phyloP scores from a whole-genome alignment of 2,113 vertebrate species.

The Ahaetulla prasina region DNA sequence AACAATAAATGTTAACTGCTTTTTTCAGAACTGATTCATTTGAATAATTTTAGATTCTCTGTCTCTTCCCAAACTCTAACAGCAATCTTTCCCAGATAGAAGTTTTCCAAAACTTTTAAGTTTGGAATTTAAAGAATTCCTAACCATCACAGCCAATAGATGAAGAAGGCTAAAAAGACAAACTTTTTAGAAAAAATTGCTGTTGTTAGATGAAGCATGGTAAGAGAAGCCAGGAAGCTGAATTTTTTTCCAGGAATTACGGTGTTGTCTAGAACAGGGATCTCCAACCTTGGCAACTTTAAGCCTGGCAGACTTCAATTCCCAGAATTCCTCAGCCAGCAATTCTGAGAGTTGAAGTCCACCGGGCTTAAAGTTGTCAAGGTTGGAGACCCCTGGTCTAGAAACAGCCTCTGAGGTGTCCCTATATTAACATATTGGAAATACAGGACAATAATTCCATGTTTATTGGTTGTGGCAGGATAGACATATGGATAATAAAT shows the following conservation, averaged over 20 bases:
- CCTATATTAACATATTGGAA: not conserved
- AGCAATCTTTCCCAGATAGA: not conserved
- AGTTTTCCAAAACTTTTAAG: not conserved
- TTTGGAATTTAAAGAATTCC: not conserved
- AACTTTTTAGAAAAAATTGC: not conserved
- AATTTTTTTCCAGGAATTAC: not conserved
- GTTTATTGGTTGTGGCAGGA: not conserved
- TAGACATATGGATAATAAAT: not conserved
- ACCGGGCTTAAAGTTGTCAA: too few species aligned
- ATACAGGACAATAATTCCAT: not conserved
- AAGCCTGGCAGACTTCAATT: too few species aligned
- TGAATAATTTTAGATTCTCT: not conserved
- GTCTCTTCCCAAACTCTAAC: not conserved
- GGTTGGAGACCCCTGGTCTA: not conserved
- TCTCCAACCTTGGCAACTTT: too few species aligned
- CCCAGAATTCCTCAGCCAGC: too few species aligned
- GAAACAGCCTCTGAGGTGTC: not conserved
- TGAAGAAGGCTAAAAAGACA: not conserved
- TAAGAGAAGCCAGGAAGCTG: not conserved
- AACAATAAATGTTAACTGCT: not conserved
- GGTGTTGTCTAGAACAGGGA: not conserved
- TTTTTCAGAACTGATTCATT: not conserved
- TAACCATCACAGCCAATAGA: not conserved
- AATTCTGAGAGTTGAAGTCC: too few species aligned
- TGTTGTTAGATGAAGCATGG: not conserved